Evolutionary conservation across 2,888 invertebrate genomes (phyloP).

Genomic region (Teleogryllus oceanicus): DNA sequence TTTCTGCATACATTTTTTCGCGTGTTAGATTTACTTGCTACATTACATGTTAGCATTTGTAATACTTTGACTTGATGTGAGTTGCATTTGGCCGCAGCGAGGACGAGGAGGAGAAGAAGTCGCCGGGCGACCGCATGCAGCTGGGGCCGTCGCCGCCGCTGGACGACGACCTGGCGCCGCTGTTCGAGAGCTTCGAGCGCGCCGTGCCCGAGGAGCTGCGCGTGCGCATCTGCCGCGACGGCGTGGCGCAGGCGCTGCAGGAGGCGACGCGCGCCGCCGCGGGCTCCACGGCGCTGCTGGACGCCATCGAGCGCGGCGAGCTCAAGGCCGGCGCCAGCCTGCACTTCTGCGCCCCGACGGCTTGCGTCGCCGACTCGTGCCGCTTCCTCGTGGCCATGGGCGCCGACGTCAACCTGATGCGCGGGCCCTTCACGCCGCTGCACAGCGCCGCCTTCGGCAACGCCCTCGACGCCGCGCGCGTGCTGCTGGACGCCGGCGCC

Average conservation of each 20-base stretch:
- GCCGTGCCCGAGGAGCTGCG: conserved; percentile 44
- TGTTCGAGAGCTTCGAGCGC: conserved; percentile 75
- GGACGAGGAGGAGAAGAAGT: conserved; percentile 44
- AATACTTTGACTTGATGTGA: no score
- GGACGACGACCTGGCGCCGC: conserved; percentile 65
- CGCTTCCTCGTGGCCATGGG: conserved; percentile 65
- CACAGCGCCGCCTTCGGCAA: conserved; percentile 90
- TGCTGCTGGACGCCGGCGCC: conserved; percentile 70
- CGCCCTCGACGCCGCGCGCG: conserved; percentile 72
- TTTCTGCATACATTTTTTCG: no score
- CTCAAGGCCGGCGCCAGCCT: conserved; percentile 68
- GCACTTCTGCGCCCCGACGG: conserved; percentile 65
- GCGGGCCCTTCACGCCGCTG: conserved; percentile 73
- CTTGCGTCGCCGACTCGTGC: conserved; percentile 66
- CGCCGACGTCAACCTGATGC: conserved; percentile 64
- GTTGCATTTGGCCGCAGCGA: conserved; percentile 44
- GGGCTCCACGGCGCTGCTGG: conserved; percentile 64
- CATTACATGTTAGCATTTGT: no score
- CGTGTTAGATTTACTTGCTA: no score
- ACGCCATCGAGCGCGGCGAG: conserved; percentile 69
- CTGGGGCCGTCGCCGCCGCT: conserved; percentile 76
- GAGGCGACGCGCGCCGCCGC: conserved; percentile 69
- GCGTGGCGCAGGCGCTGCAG: conserved; percentile 66
- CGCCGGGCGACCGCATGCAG: conserved; percentile 53
- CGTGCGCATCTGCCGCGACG: conserved; percentile 53